Base-by-base conservation (phyloP, 2,888 invertebrate species). In the Apomyelois bistriatella region DNA sequence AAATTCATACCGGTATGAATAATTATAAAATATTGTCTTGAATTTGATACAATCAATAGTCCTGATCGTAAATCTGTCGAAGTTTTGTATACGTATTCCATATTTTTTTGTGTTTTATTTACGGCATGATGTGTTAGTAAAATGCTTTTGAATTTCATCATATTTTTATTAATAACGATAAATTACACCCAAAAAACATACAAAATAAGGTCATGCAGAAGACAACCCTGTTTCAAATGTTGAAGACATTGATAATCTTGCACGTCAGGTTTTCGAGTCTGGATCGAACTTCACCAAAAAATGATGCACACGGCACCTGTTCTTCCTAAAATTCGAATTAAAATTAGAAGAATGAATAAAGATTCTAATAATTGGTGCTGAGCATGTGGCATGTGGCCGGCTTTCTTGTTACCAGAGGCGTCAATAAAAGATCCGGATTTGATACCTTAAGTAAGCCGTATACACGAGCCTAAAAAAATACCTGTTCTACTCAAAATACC, bases 211-310 rank as follows among this genome's bases (percentile, higher is more conserved):
- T 3, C 12, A 12, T 13, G 13, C 7, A 13, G 6, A 7, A 13
- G 3, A n/a, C n/a, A n/a, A 38, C 6, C 1, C 38, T 13, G 6
- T 8, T 55, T 60, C 10, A 68, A n/a, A 62, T 59, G 30, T 68
- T 65, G 28, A 79, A 60, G 0, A 57, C 62, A 28, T 64, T 72
- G 62, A 61, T 76, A 16, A 82, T 69, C 56, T 59, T 76, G 30
- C 54, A 64, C 6, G 61, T 58, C 41, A 73, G 55, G 2, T 56
- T 66, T n/a, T 64, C 61, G 3, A 76, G 40, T 54, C 65, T 75
- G 9, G 28, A 32, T 15, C 32, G 32, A 32, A 46, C 30, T 46
- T 12, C 46, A 3, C 46, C 46, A 16, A 46, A 46, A 16, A 32
- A 46, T 5, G 46, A 16, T 5, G 32, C n/a, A 10, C 46, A 12